Evolutionary conservation across 2,113 vertebrate genomes (phyloP).

Genomic region (Sylvilagus bachmani): DNA sequence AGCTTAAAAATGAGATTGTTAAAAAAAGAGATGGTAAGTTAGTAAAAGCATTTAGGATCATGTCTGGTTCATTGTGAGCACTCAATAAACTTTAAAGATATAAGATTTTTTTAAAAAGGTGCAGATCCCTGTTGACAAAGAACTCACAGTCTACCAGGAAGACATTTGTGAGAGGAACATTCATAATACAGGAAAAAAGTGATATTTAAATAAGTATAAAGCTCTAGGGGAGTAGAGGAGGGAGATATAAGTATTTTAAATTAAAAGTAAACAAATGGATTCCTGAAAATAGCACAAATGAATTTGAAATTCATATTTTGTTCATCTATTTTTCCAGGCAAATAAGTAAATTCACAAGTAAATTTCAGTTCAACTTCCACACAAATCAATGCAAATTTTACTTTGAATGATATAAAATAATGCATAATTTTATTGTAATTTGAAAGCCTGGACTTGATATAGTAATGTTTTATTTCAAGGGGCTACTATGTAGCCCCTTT

Average conservation of each 20-base stretch:
- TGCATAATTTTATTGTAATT: background rate
- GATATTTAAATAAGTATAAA: conserved; percentile 13
- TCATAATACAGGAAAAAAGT: conserved; percentile 18
- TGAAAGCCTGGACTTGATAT: background rate
- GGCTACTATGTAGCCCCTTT: background rate
- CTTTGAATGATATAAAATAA: conserved; percentile 19
- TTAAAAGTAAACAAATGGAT: conserved; percentile 15
- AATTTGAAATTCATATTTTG: background rate
- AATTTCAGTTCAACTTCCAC: background rate
- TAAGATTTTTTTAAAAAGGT: background rate
- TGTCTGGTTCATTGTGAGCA: background rate
- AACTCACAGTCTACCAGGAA: background rate
- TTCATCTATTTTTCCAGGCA: background rate
- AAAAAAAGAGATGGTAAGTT: conserved; percentile 23
- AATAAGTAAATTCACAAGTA: conserved; percentile 25
- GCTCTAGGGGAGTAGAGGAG: background rate
- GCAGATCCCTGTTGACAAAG: background rate
- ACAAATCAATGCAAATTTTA: conserved; percentile 11
- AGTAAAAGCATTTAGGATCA: background rate
- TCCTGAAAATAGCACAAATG: conserved; percentile 2
- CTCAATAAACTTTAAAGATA: background rate
- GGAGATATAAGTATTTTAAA: background rate
- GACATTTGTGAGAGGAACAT: background rate
- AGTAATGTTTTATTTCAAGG: background rate
- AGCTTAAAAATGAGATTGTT: background rate